These are phyloP conservation scores for Acleris holmiana DNA, from an alignment of 2,888 invertebrate genomes.

Conservation along the genomic window DNA sequence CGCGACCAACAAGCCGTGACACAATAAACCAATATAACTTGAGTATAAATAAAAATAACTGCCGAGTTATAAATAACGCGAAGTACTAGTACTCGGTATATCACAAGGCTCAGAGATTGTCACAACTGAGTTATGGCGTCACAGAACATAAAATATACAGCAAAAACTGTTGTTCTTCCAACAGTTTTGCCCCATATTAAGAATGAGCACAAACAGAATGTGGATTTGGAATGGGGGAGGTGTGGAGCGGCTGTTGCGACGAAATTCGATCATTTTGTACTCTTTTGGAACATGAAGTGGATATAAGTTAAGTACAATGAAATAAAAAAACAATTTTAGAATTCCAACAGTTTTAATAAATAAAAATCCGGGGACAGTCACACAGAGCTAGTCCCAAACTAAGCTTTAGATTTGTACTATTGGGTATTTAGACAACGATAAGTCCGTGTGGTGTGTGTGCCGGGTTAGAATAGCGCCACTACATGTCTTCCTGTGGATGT, in stretches of 20 bases:
- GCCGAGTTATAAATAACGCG: slow-evolving; percentile 66
- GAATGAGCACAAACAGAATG: slow-evolving; percentile 83
- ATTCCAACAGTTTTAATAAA: too few relatives aligned
- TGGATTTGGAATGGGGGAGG: slow-evolving; percentile 67
- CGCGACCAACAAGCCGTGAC: slow-evolving; percentile 72
- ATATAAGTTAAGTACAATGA: too few relatives aligned
- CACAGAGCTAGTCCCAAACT: too few relatives aligned
- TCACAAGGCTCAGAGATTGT: slow-evolving; percentile 74
- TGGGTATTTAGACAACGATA: too few relatives aligned
- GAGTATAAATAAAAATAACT: slow-evolving; percentile 78
- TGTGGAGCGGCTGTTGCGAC: slow-evolving; percentile 55
- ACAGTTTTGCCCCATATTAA: slow-evolving; percentile 84
- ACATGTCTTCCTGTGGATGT: too few relatives aligned
- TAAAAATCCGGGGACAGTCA: too few relatives aligned
- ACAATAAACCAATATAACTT: slow-evolving; percentile 78
- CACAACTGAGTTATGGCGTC: slow-evolving; percentile 79
- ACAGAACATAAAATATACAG: slow-evolving; percentile 83
- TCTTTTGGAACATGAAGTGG: too few relatives aligned
- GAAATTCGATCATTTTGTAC: too few relatives aligned
- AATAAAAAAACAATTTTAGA: too few relatives aligned
- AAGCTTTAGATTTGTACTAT: too few relatives aligned
- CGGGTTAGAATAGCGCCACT: too few relatives aligned
- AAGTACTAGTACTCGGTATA: slow-evolving; percentile 66
- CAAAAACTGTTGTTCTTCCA: slow-evolving; percentile 83
- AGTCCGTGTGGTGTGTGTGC: too few relatives aligned